Percentiles rank a stretch among this genome's conserved stretches.
Conservation (phyloP, 1,140 invertebrate species). For the Zaprionus gabonicus region DNA sequence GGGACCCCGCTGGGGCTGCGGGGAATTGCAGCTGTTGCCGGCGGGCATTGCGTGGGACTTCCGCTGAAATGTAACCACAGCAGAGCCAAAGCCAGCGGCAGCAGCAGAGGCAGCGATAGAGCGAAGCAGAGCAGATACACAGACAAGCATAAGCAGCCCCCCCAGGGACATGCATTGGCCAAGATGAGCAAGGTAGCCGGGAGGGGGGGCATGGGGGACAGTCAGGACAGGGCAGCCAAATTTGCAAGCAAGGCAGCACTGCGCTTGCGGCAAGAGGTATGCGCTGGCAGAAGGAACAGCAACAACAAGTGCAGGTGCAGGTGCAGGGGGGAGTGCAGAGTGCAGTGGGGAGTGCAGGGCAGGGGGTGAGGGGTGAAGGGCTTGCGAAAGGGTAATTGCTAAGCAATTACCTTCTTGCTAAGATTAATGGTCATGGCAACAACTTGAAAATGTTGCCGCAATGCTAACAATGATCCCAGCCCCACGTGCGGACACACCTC, state of each 20-base stretch:
- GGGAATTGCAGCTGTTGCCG: conserved; percentile 75
- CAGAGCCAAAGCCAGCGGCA: conserved; percentile 58
- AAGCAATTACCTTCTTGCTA: conserved; percentile 80
- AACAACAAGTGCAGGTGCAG: not conserved
- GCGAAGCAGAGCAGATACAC: conserved; percentile 25
- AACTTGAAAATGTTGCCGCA: conserved; percentile 75
- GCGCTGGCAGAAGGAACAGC: not conserved
- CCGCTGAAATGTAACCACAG: conserved; percentile 81
- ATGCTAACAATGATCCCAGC: conserved; percentile 72
- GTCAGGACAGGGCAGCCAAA: conserved; percentile 15
- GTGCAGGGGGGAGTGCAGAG: too few relatives aligned
- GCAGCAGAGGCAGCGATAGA: conserved; percentile 50
- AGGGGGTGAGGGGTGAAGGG: not conserved
- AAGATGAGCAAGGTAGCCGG: conserved; percentile 5
- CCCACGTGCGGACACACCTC: conserved; percentile 24
- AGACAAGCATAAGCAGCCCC: conserved; percentile 26
- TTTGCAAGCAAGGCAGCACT: conserved; percentile 43
- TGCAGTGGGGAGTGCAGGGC: too few relatives aligned
- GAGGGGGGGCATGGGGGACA: not conserved
- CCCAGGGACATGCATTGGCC: conserved; percentile 30
- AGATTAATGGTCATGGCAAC: conserved; percentile 77
- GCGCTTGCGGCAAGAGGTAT: conserved; percentile 23
- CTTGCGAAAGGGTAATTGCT: conserved; percentile 76
- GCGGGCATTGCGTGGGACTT: conserved; percentile 76
- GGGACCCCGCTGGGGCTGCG: not conserved